These are phyloP conservation scores for Neostethus bicornis DNA, from an alignment of 2,797 vertebrate species.

Conservation along the genomic window DNA sequence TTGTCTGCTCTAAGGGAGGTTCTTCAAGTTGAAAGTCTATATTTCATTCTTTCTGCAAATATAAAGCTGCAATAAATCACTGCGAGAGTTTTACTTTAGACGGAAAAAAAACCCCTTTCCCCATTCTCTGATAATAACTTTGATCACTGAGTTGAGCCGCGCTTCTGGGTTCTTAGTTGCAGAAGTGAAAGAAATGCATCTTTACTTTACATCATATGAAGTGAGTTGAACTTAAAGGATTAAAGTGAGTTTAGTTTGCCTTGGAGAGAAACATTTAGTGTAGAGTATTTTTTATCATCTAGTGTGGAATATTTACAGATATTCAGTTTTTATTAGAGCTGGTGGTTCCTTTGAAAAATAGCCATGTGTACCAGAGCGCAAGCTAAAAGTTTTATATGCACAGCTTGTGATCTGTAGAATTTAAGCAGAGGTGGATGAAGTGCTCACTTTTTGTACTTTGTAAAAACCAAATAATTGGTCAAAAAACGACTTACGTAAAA, in stretches of 20 bases:
- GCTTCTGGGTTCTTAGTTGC: conserved; percentile 35
- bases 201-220: conserved; percentile 34
- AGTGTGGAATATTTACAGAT: neutral
- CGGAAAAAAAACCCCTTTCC: conserved; percentile 54
- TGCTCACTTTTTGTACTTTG: too few species aligned
- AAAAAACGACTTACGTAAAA: too few species aligned
- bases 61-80: conserved; percentile 55
- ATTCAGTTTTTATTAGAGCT: too few species aligned
- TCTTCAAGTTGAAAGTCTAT: conserved; percentile 56
- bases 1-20: conserved; percentile 43
- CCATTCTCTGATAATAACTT: conserved; percentile 61
- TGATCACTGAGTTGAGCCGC: conserved; percentile 42
- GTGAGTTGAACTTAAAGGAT: conserved; percentile 4
- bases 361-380: too few species aligned
- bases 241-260: conserved; percentile 7
- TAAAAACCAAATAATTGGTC: too few species aligned
- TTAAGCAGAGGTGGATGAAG: too few species aligned
- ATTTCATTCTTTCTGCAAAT: conserved; percentile 53
- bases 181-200: conserved; percentile 29
- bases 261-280: conserved; percentile 7
- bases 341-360: too few species aligned
- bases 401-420: too few species aligned
- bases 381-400: too few species aligned
- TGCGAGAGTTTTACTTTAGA: conserved; percentile 52
- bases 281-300: neutral